phyloP scores from a whole-genome alignment of 2,888 invertebrate species.

The Drosophila anomelani region DNA sequence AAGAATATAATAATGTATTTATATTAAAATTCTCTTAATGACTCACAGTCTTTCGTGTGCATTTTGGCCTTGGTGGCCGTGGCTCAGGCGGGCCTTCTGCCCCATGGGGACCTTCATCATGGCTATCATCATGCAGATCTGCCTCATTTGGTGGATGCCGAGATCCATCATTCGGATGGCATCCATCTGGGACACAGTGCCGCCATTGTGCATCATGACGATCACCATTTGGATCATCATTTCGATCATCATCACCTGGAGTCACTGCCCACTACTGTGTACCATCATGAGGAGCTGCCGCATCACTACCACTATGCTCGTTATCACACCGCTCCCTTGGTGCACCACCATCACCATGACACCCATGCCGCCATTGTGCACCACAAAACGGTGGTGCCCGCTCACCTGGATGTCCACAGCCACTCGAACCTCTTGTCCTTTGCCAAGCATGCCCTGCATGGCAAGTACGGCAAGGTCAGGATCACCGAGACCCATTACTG shows the following conservation, averaged over 20 bases:
- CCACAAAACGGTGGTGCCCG: constrained; percentile 71
- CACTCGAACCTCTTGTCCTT: constrained; percentile 77
- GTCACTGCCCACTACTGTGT: constrained; percentile 68
- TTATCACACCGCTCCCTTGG: constrained; percentile 57
- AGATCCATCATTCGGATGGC: constrained; percentile 72
- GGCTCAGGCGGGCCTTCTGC: constrained; percentile 80
- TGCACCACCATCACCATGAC: constrained; percentile 62
- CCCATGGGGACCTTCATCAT: constrained; percentile 69
- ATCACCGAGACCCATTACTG: constrained; percentile 83
- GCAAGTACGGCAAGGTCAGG: constrained; percentile 82
- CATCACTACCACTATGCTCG: constrained; percentile 60
- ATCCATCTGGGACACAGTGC: constrained; percentile 82
- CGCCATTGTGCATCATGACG: constrained; percentile 79
- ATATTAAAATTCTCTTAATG: background rate
- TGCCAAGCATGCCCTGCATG: constrained; percentile 82
- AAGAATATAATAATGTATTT: rapidly evolving
- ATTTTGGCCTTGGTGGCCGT: constrained; percentile 79
- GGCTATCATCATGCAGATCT: constrained; percentile 72
- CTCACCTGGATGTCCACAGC: constrained; percentile 75
- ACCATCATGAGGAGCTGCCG: constrained; percentile 81
- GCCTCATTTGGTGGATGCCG: constrained; percentile 71
- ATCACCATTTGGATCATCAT: constrained; percentile 61
- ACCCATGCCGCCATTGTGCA: constrained; percentile 65
- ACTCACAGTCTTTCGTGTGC: constrained; percentile 70
- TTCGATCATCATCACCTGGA: constrained; percentile 68